Evolutionary conservation across 2,113 vertebrate genomes (phyloP), one percentile per base, ranked within the genome.

Genomic region (Conger conger): DNA sequence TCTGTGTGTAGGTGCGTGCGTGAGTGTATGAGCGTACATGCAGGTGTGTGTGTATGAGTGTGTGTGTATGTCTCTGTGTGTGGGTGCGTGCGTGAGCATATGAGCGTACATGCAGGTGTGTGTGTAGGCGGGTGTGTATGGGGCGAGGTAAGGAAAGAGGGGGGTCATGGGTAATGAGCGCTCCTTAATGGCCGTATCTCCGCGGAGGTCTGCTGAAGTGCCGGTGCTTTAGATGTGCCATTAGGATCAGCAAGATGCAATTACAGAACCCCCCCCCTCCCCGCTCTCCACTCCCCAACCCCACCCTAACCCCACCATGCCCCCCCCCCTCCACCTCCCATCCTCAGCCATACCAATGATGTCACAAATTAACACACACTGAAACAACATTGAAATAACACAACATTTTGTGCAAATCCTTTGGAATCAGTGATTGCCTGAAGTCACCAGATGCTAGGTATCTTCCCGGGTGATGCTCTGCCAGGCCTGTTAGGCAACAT

Each of bases 221-320:
- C 87, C 86, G 88, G 88, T 88, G 91, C 91, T 90, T 94, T 91
- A 94, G 94, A 94, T 94, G 93, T 95, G 90, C 93, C 94, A 94
- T 94, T 96, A 94, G 92, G 93, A 95, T 94, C 93, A 94, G 92
- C 93, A 93, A 95, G 93, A 93, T 92, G 92, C 93, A 93, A 94
- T 94, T 94, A 94, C 89, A 90, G 91, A 91, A n/a, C n/a, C 88
- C 91, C 91, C 91, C 90, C 88, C 83, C 63, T 87, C 76, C 76
- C 40, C 76, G 9, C 20, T 54, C 79, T 30, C 35, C 42, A 84
- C 53, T 20, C 86, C 17, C 76, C 81, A 33, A 54, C 35, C 84
- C 57, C 17, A 0, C 54, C 54, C 77, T n/a, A n/a, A n/a, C 82
- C 37, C 38, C 20, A 38, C 1, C 86, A 77, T 87, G 89, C 89